Evolutionary conservation across 2,113 vertebrate species (phyloP).

Genomic region (Gasterosteus nipponicus): DNA sequence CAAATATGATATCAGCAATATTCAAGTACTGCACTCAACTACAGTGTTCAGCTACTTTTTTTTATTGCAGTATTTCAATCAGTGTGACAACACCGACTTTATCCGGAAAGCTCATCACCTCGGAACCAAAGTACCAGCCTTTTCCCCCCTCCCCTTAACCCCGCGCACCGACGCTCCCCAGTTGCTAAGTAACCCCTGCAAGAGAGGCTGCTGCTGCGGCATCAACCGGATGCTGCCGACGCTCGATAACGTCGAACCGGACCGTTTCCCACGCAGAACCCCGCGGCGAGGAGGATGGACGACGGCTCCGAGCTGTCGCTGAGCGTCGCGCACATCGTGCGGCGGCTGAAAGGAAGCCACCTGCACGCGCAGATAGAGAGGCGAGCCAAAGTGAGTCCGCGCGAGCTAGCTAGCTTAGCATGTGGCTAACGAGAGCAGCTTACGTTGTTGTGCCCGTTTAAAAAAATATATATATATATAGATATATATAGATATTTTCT

Average conservation of each 20-base stretch:
- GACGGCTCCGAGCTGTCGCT: slow-evolving; percentile 86
- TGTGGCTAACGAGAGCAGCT: slow-evolving; percentile 51
- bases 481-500: too few relatives aligned
- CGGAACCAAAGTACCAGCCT: slow-evolving; percentile 64
- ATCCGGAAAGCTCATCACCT: neutral
- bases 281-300: slow-evolving; percentile 77
- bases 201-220: neutral
- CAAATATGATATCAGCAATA: too few relatives aligned
- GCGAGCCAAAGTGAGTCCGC: slow-evolving; percentile 91
- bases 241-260: neutral
- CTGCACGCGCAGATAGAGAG: slow-evolving; percentile 93
- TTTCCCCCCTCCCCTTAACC: slow-evolving; percentile 50
- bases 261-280: neutral
- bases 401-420: slow-evolving; percentile 37
- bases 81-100: too few relatives aligned
- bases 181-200: slow-evolving; percentile 76
- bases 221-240: slow-evolving; percentile 29
- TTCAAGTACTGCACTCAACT: neutral
- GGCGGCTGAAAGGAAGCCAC: slow-evolving; percentile 88
- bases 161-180: neutral
- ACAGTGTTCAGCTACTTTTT: neutral
- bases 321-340: slow-evolving; percentile 89
- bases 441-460: neutral
- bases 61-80: neutral
- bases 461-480: too few relatives aligned